phyloP scores from a whole-genome alignment of 2,113 vertebrate genomes.

The Hyla sarda region DNA sequence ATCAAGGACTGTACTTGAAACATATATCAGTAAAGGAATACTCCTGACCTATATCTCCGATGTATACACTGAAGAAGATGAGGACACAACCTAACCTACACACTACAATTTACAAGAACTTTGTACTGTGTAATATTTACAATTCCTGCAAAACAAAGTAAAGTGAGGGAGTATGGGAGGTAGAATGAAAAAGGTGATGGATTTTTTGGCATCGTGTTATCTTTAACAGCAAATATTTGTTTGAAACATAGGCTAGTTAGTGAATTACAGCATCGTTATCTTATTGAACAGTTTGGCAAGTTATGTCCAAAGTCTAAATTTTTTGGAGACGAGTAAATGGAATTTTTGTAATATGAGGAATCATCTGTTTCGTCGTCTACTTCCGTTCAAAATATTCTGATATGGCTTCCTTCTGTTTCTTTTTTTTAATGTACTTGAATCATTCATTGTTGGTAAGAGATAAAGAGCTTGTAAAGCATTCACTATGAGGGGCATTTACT shows the following conservation, averaged over 20 bases:
- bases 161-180: slow-evolving; percentile 65
- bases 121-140: slow-evolving; percentile 45
- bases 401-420: background rate
- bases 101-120: background rate
- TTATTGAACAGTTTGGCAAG: slow-evolving; percentile 66
- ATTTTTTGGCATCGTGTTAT: slow-evolving; percentile 66
- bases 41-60: too few relatives aligned
- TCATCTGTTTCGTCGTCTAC: background rate
- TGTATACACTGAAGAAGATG: too few relatives aligned
- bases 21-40: too few relatives aligned
- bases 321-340: slow-evolving; percentile 63
- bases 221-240: slow-evolving; percentile 78
- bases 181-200: slow-evolving; percentile 62
- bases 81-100: too few relatives aligned
- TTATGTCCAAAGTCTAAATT: slow-evolving; percentile 70
- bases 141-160: slow-evolving; percentile 66
- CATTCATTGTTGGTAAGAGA: background rate
- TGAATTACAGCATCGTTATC: slow-evolving; percentile 72
- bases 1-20: too few relatives aligned
- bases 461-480: background rate
- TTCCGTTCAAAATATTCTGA: background rate
- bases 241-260: slow-evolving; percentile 72
- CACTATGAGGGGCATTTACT: too few relatives aligned
- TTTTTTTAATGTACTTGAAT: background rate
- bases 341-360: slow-evolving; percentile 53